These are phyloP conservation scores for Polylopha cassiicola DNA, from an alignment of 2,888 invertebrate species.

Conservation along the genomic window DNA sequence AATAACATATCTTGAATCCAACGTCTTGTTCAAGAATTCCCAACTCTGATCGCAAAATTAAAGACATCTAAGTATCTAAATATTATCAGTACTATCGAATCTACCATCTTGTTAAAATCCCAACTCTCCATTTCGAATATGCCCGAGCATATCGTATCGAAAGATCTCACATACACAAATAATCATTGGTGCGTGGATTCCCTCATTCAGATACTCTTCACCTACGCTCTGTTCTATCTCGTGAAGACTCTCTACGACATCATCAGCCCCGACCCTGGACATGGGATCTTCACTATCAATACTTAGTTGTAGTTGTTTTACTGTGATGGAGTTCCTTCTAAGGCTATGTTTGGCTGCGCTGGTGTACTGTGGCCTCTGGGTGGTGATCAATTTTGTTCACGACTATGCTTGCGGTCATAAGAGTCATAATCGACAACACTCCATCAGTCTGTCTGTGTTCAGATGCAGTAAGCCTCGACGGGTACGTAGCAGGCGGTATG, in stretches of 20 bases:
- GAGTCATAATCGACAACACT: slow-evolving; percentile 15
- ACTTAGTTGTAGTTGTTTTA: slow-evolving; percentile 17
- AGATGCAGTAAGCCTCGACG: too few species aligned
- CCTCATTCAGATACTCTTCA: slow-evolving; percentile 45
- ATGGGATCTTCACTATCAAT: slow-evolving; percentile 13
- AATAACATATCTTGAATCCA: too few species aligned
- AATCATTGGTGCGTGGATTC: slow-evolving; percentile 34
- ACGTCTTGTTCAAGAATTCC: too few species aligned
- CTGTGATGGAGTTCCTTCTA: slow-evolving; percentile 36
- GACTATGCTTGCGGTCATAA: slow-evolving; percentile 22
- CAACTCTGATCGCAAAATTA: too few species aligned
- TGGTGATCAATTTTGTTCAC: slow-evolving; percentile 30
- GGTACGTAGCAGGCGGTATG: too few species aligned
- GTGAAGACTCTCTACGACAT: slow-evolving; percentile 48
- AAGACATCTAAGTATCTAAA: too few species aligned
- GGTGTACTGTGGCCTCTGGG: slow-evolving; percentile 39
- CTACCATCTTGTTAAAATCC: too few species aligned
- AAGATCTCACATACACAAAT: slow-evolving; percentile 12
- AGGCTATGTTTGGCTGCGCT: slow-evolving; percentile 40
- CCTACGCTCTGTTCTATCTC: slow-evolving; percentile 47
- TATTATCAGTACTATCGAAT: too few species aligned
- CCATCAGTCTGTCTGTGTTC: too few species aligned
- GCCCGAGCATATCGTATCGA: too few species aligned
- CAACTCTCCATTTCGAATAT: too few species aligned
- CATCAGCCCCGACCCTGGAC: slow-evolving; percentile 34